phyloP scores from a whole-genome alignment of 2,113 vertebrate genomes.

The Delphinus delphis region DNA sequence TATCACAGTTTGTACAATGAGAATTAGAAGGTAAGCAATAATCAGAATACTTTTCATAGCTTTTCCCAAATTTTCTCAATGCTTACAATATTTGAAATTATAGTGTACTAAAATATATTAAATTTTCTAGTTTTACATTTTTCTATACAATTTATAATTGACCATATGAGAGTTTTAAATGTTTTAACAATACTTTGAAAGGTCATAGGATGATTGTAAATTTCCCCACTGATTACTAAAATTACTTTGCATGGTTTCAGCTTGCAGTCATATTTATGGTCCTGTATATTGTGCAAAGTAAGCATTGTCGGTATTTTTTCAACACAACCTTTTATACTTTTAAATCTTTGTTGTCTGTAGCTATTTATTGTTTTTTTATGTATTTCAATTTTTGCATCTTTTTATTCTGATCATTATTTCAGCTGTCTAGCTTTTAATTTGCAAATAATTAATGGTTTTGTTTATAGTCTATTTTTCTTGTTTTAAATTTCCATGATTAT shows the following conservation, averaged over 20 bases:
- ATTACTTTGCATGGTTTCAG: neutral
- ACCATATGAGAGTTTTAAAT: neutral
- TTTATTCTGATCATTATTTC: neutral
- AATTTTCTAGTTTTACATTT: neutral
- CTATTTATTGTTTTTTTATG: neutral
- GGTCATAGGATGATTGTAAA: neutral
- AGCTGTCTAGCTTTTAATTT: neutral
- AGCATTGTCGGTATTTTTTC: neutral
- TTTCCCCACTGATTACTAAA: neutral
- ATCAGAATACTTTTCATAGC: neutral
- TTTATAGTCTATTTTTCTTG: neutral
- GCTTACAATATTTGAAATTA: neutral
- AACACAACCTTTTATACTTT: neutral
- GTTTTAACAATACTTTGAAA: neutral
- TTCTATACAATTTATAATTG: neutral
- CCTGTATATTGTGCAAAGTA: neutral
- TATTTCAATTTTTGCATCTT: neutral
- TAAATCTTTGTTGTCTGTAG: neutral
- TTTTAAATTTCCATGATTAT: neutral
- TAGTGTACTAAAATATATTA: neutral
- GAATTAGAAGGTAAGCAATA: neutral
- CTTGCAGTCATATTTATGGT: neutral
- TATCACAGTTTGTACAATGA: neutral
- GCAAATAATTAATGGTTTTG: neutral
- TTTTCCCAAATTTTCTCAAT: neutral